Percentiles rank a stretch among this genome's conserved stretches.
phyloP scores from a whole-genome alignment of 1,140 invertebrate species.

The Temnothorax nylanderi region DNA sequence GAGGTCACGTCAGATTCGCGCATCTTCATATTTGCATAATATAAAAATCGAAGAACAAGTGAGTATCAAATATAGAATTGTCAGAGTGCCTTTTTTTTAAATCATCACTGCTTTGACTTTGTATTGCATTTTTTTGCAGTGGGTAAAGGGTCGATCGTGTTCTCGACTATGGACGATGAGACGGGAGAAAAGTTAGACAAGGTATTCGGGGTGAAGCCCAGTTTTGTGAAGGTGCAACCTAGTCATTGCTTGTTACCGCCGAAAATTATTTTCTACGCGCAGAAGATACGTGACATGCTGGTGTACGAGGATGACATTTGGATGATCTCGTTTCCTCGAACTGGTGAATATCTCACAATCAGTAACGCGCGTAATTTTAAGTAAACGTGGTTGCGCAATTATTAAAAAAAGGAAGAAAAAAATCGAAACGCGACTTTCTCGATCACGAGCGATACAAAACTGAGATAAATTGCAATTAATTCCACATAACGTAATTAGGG shows the following conservation, averaged over 20 bases:
- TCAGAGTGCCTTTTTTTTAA: no score
- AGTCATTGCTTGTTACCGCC: constrained; percentile 89
- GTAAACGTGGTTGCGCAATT: neutral
- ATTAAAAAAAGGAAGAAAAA: neutral
- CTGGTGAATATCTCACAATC: constrained; percentile 86
- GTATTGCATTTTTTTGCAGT: constrained; percentile 46
- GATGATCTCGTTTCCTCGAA: constrained; percentile 93
- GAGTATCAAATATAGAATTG: neutral
- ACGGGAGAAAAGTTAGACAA: constrained; percentile 88
- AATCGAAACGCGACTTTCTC: no score
- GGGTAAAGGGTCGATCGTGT: constrained; percentile 82
- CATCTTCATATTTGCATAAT: neutral
- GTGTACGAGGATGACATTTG: constrained; percentile 91
- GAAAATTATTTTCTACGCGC: constrained; percentile 88
- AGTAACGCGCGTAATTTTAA: neutral
- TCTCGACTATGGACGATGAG: constrained; percentile 88
- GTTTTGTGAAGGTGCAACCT: constrained; percentile 90
- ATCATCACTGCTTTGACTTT: neutral
- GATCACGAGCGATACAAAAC: no score
- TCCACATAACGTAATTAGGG: no score
- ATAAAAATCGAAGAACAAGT: neutral
- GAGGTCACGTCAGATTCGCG: constrained; percentile 1
- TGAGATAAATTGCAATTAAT: no score
- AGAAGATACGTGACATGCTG: constrained; percentile 89
- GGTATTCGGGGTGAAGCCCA: constrained; percentile 89